Percentiles rank a stretch among this genome's conserved stretches.
These are phyloP conservation scores for Tarsius wallacei DNA, from an alignment of 2,797 vertebrate genomes.

Conservation along the genomic window DNA sequence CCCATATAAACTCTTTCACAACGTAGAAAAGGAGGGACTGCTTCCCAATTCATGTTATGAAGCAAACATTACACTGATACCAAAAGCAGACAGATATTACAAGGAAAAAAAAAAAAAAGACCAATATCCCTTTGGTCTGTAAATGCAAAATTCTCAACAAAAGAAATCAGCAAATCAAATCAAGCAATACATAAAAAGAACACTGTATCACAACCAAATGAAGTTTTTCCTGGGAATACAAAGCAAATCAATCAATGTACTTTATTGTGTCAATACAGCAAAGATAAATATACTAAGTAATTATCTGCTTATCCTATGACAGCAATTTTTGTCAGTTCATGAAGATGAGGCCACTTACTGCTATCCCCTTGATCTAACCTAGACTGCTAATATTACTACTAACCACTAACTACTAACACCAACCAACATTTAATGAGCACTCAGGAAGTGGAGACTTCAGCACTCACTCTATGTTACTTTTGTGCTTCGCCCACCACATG, in stretches of 20 bases:
- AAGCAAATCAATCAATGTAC: constrained; percentile 29
- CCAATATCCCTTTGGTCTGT: neutral
- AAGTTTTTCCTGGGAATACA: neutral
- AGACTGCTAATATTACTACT: neutral
- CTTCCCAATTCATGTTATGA: neutral
- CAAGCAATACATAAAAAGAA: neutral
- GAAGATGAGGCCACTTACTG: neutral
- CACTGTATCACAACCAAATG: neutral
- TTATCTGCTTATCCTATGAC: neutral
- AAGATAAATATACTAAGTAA: neutral
- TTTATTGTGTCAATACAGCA: neutral
- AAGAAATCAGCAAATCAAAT: constrained; percentile 35
- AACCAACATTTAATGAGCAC: neutral
- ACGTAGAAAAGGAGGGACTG: neutral
- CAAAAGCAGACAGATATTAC: neutral
- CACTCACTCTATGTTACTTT: neutral
- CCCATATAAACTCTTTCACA: neutral
- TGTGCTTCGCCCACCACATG: neutral
- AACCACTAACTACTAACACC: neutral
- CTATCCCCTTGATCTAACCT: neutral
- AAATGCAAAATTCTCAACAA: constrained; percentile 41
- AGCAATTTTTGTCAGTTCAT: neutral
- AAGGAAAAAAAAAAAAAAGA: neutral
- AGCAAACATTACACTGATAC: neutral
- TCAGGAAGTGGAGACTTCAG: neutral